Evolutionary conservation across 1,140 invertebrate genomes (phyloP), one percentile per base, ranked within the genome.

Genomic region (Varroa destructor): DNA sequence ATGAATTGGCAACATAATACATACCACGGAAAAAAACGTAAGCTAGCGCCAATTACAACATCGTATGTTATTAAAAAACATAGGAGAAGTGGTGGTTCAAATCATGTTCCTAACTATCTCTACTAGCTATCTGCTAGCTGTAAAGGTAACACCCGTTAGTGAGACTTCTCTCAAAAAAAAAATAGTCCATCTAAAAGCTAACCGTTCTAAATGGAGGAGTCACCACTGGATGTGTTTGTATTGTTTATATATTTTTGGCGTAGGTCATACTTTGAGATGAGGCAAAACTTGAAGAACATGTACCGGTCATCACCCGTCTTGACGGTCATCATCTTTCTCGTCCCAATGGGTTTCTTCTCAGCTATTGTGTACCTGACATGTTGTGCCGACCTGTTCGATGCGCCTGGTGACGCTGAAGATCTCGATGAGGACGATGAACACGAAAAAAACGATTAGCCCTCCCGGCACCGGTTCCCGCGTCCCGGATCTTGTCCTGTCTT

Each of bases 321-420:
- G 58, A 93, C 91, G 6, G 83, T 88, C 37, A 85, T 95, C 5
- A 82, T 95, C 6, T 90, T 81, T 56, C 90, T 90, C 8, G 82
- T 96, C 55, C 93, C 93, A 8, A 79, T 90, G 51, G 89, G 90
- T 14, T 95, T 97, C 78, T 83, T 97, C 6, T 87, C 88, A n/a
- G 85, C 96, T 0, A 96, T 97, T 77, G 87, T 89, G 77, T 96
- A 96, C 78, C 91, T 91, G 1, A 88, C 92, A 74, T 96, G 90
- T 79, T 96, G 91, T 80, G 86, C 90, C 40, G 91, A 96, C 81
- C 91, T 95, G 76, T 82, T 94, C 75, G 92, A 94, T 79, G 89
- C 90, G n/a, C 86, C 88, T 74, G 90, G 93, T 36, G 90, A 92
- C 58, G 88, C 89, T 74, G 84, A 85, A 72, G 84, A 81, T 6